Base-by-base conservation (phyloP, 2,113 vertebrate species). In the Alligator sinensis region DNA sequence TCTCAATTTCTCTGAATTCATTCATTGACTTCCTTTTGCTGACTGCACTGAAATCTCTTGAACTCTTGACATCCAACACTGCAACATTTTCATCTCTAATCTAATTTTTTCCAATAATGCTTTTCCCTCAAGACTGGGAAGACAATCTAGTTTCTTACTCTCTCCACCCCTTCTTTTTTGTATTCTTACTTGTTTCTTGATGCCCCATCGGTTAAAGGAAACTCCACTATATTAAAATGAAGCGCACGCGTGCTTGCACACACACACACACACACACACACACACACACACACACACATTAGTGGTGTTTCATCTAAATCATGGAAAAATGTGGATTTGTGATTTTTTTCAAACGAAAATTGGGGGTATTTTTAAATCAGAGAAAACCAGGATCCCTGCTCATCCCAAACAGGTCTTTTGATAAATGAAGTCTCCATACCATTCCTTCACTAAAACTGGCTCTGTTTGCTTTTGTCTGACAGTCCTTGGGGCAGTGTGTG, bases 381-480 rank as follows among this genome's bases (percentile, higher is more conserved):
- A 47, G 47, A 47, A 47, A 47, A 47, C 47, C 47, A 47, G 7
- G 47, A 47, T 47, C 47, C 47, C 47, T 47, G 22, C 10, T 6
- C 19, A 21, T 38, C 30, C 30, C 30, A 72, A 72, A 72, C 30
- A n/a, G 38, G 30, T 38, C 30, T 25, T 62, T 5, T 25, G 5
- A 25, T 25, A 21, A 25, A 62, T 25, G 21, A 17, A 74, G 72
- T 2, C 27, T 87, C 77, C 84, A 61, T 9, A 61, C 60, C 9
- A 21, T 25, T 82, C 30, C 55, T 85, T 80, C 60, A 47, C 59
- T 59, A 61, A 75, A 74, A 66, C 47, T 55, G 78, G n/a, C 60
- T 57, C 25, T 5, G 25, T 82, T 80, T 68, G 8, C 47, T 82
- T 95, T 88, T 77, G 61, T 62, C 61, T 62, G 63, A 93, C 24